A percentile compares a stretch with the other conserved stretches of the same genome.
Conservation (phyloP, 2,797 vertebrate species). For the Hydrocynus forskahlii region DNA sequence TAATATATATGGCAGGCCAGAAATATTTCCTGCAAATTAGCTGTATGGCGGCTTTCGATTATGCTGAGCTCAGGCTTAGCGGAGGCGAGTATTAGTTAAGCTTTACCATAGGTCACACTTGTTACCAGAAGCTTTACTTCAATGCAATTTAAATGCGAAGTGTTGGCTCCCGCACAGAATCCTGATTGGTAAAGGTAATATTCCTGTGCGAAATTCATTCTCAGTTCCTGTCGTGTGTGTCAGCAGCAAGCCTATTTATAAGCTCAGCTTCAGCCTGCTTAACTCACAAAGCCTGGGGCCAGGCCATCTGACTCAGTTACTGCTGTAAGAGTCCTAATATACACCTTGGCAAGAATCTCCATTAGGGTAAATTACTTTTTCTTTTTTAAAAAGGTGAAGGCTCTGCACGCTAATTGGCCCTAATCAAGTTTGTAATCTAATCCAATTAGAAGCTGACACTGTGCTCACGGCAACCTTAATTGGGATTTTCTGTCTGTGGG, state of each 20-base stretch:
- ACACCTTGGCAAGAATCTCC: slow-evolving; percentile 56
- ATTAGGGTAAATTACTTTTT: slow-evolving; percentile 62
- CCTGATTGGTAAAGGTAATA: slow-evolving; percentile 53
- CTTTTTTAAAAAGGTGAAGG: slow-evolving; percentile 58
- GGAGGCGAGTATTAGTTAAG: slow-evolving; percentile 56
- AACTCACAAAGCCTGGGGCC: slow-evolving; percentile 44
- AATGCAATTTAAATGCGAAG: slow-evolving; percentile 57
- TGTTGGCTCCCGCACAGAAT: slow-evolving; percentile 52
- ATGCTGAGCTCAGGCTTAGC: slow-evolving; percentile 29
- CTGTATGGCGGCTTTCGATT: slow-evolving; percentile 50
- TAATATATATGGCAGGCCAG: slow-evolving; percentile 37
- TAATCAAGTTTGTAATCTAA: slow-evolving; percentile 68
- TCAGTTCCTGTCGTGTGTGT: slow-evolving; percentile 55
- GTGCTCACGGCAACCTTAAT: slow-evolving; percentile 65
- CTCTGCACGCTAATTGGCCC: slow-evolving; percentile 61
- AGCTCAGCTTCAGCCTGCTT: slow-evolving; percentile 44
- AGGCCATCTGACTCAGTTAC: slow-evolving; percentile 51
- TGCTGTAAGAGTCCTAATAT: slow-evolving; percentile 55
- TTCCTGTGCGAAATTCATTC: slow-evolving; percentile 51
- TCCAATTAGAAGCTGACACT: slow-evolving; percentile 71
- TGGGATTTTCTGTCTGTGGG: slow-evolving; percentile 68
- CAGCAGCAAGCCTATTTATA: slow-evolving; percentile 61
- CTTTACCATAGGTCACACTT: slow-evolving; percentile 59
- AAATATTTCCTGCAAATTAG: slow-evolving; percentile 49
- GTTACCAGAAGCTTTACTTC: slow-evolving; percentile 58